Evolutionary conservation across 2,797 vertebrate species (phyloP), one percentile per base, ranked within the genome.

Genomic region (Sebastolobus altivelis): DNA sequence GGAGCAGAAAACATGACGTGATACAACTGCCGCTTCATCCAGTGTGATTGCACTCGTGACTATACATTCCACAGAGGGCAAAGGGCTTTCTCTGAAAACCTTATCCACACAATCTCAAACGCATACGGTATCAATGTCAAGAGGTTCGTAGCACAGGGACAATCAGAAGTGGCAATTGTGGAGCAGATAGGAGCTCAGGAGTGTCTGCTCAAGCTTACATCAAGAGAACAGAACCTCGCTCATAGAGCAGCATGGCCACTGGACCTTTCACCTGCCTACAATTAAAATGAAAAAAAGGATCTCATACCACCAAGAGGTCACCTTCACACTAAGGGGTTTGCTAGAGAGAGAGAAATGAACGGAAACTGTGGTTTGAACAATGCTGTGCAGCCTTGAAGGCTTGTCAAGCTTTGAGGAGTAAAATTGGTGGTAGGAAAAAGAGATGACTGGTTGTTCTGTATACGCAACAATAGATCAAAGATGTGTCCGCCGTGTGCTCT

Each of bases 211-310:
- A n/a, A 68, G 56, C 31, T 37, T 13, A 33, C 20, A 49, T 58
- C 4, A 40, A 63, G 63, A 71, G 55, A 29, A 58, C 29, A 31
- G 7, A 54, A 29, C 5, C 1, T 18, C 33, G 18, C 10, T 49
- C 54, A 52, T n/a, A 8, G 10, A 75, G 35, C 18, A 9, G 63
- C 31, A 58, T 31, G 65, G 56, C n/a, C 67, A 58, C 35, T 62
- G 35, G 72, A 72, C 49, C 62, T 70, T 73, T 81, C 67, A 80
- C 76, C 82, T 79, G 49, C 25, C 25, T 33, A 4, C 54, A 61
- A 60, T 46, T 73, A 52, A 72, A 65, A 75, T 79, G 0, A 46
- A 22, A 69, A 76, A 43, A 73, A 63, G n/a, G 6, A 82, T 11
- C 52, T 77, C 9, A 33, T 31, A 60, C 2, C 35, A 27, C 22